phyloP scores from a whole-genome alignment of 1,140 invertebrate genomes.

The Idris sp. region DNA sequence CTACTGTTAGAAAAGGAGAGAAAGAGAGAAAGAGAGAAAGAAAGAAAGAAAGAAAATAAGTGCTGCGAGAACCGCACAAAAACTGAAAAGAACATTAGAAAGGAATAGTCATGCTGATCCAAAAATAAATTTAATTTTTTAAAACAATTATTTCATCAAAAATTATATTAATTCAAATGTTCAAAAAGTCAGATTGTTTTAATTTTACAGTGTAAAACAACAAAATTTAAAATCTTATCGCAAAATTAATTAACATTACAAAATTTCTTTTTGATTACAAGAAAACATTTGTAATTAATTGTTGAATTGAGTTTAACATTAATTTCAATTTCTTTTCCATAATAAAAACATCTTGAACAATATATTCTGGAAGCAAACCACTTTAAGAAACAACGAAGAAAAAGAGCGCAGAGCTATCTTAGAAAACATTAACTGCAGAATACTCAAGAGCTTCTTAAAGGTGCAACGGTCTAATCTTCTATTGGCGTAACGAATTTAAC shows the following conservation, averaged over 20 bases:
- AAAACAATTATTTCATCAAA: too few relatives aligned
- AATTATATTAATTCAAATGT: too few relatives aligned
- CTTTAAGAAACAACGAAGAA: conserved; percentile 37
- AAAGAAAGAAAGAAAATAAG: conserved; percentile 30
- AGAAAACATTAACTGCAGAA: conserved; percentile 59
- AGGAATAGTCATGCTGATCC: conserved; percentile 22
- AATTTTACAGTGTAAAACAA: too few relatives aligned
- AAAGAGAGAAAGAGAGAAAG: conserved; percentile 22
- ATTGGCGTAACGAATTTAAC: conserved; percentile 53
- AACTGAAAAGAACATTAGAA: conserved; percentile 22
- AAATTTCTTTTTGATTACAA: background rate
- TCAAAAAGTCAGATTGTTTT: too few relatives aligned
- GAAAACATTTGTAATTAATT: background rate
- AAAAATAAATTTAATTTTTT: conserved; percentile 22
- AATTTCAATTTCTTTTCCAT: conserved; percentile 18
- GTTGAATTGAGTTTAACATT: background rate
- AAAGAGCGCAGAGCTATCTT: conserved; percentile 31
- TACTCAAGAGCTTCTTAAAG: conserved; percentile 50
- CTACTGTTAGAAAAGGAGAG: too few relatives aligned
- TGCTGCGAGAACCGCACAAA: conserved; percentile 25
- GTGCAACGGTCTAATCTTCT: conserved; percentile 45
- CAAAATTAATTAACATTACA: too few relatives aligned
- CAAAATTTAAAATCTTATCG: too few relatives aligned
- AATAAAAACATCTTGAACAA: conserved; percentile 24
- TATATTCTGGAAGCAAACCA: conserved; percentile 25